Percentiles rank a stretch among this genome's conserved stretches.
phyloP scores from a whole-genome alignment of 2,113 vertebrate genomes.

The Genyomyrus donnyi region DNA sequence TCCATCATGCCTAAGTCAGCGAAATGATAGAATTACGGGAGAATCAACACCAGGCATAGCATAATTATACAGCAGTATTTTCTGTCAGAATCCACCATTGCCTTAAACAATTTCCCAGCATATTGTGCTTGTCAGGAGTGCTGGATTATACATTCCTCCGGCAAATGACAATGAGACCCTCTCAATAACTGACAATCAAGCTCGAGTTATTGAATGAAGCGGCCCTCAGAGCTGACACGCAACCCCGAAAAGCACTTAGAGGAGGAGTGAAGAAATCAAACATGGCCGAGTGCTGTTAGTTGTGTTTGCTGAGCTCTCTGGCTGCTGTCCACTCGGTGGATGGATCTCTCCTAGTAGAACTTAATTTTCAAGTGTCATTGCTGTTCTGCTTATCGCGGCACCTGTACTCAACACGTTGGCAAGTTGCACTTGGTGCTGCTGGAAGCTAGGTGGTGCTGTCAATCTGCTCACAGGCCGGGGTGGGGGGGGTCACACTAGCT shows the following conservation, averaged over 20 bases:
- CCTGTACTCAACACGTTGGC: neutral
- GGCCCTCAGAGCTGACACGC: neutral
- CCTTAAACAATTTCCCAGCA: neutral
- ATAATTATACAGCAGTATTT: conserved; percentile 5
- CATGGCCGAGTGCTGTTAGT: neutral
- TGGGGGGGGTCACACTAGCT: conserved; percentile 18
- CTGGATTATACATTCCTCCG: neutral
- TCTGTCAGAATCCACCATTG: neutral
- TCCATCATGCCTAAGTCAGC: neutral
- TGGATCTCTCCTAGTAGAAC: neutral
- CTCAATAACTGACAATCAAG: conserved; percentile 12
- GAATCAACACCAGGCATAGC: neutral
- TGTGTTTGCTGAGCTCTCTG: neutral
- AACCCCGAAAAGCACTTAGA: neutral
- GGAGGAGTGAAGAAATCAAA: conserved; percentile 8
- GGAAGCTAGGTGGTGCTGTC: conserved; percentile 47
- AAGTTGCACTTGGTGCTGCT: conserved; percentile 29
- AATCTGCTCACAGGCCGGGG: conserved; percentile 30
- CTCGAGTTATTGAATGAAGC: neutral
- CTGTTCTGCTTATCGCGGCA: neutral
- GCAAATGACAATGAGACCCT: conserved; percentile 5
- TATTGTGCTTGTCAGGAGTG: conserved; percentile 4
- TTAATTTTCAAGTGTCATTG: neutral
- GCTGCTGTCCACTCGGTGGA: neutral
- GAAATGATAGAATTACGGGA: neutral